These are phyloP conservation scores for Ichneumon xanthorius DNA, from an alignment of 2,888 invertebrate genomes.

Conservation along the genomic window DNA sequence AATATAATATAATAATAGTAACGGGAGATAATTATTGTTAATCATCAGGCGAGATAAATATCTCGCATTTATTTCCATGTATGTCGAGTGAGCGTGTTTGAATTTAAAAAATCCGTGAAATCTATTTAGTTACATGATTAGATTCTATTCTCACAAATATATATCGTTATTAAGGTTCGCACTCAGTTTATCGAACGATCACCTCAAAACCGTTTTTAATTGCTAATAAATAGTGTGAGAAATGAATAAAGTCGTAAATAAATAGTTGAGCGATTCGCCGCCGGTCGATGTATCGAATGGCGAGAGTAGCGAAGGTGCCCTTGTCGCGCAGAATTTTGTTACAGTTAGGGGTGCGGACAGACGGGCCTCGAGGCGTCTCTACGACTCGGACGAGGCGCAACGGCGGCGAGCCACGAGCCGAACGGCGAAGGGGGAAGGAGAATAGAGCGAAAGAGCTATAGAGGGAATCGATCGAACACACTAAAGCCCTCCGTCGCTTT, in stretches of 20 bases:
- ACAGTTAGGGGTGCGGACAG: conserved; percentile 36
- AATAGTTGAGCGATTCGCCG: background rate
- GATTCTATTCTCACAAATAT: too few relatives aligned
- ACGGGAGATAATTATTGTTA: too few relatives aligned
- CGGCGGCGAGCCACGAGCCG: conserved; percentile 7
- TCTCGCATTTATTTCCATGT: too few relatives aligned
- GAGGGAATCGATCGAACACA: conserved; percentile 63
- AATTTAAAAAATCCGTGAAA: too few relatives aligned
- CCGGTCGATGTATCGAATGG: background rate
- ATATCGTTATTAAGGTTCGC: too few relatives aligned
- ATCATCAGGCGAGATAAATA: too few relatives aligned
- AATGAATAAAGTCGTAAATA: background rate
- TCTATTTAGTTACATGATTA: too few relatives aligned
- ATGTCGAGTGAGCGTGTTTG: too few relatives aligned
- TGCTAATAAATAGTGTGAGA: too few relatives aligned
- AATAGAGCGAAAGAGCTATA: conserved; percentile 51
- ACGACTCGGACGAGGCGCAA: conserved; percentile 11
- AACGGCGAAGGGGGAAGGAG: conserved; percentile 25
- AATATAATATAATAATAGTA: too few relatives aligned
- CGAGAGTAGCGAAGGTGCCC: conserved; percentile 6
- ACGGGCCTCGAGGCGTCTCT: conserved; percentile 10
- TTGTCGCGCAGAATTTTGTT: conserved; percentile 22
- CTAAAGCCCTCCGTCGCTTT: conserved; percentile 33
- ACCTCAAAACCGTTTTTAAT: too few relatives aligned
- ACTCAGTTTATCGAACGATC: too few relatives aligned